phyloP scores from a whole-genome alignment of 2,888 invertebrate species.

The Carabus problematicus region DNA sequence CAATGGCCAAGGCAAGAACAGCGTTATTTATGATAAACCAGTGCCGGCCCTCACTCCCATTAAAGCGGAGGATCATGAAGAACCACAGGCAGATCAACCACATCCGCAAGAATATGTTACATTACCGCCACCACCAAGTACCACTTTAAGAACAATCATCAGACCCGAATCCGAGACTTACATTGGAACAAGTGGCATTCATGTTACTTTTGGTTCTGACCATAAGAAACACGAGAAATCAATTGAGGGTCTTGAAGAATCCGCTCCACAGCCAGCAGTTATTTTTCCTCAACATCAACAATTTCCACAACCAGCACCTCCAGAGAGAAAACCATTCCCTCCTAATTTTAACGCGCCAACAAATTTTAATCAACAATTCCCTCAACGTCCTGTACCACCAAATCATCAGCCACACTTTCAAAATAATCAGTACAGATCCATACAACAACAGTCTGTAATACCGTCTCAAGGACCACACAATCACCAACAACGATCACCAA shows the following conservation, averaged over 20 bases:
- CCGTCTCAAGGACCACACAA: conserved; percentile 36
- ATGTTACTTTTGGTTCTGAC: conserved; percentile 81
- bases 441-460: conserved; percentile 37
- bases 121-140: conserved; percentile 69
- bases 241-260: conserved; percentile 67
- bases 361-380: conserved; percentile 34
- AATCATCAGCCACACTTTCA: conserved; percentile 40
- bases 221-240: conserved; percentile 61
- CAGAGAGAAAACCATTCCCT: conserved; percentile 42
- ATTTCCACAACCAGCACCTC: conserved; percentile 47
- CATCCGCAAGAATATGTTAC: conserved; percentile 60
- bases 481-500: conserved; percentile 43
- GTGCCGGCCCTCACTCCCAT: conserved; percentile 79
- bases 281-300: conserved; percentile 57
- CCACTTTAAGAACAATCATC: conserved; percentile 83
- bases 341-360: conserved; percentile 33
- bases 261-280: conserved; percentile 70
- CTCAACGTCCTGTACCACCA: conserved; percentile 39
- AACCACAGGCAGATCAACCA: conserved; percentile 59
- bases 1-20: conserved; percentile 71
- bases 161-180: conserved; percentile 86
- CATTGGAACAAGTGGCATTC: conserved; percentile 81
- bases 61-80: conserved; percentile 64
- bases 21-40: conserved; percentile 81
- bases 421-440: conserved; percentile 29